Evolutionary conservation across 2,797 vertebrate species (phyloP).

Genomic region (Ateles fusciceps): DNA sequence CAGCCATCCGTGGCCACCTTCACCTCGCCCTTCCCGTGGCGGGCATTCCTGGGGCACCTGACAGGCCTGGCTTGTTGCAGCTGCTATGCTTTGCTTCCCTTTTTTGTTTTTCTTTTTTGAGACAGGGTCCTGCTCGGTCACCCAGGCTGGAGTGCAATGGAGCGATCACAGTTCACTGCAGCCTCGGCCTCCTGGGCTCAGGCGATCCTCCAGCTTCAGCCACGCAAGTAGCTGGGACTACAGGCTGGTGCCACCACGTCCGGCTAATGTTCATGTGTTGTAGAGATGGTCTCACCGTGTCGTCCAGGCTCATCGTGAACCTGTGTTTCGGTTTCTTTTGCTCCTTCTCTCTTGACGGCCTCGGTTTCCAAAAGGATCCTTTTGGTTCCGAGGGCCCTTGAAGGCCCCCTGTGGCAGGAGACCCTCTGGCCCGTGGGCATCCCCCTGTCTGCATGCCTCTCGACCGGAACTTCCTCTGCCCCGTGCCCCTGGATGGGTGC

Average conservation of each 20-base stretch:
- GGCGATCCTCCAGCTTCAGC: not conserved
- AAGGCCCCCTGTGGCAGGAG: not conserved
- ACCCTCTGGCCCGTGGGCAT: accelerated
- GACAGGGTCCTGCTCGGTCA: not conserved
- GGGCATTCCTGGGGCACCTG: accelerated
- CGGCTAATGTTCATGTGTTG: not conserved
- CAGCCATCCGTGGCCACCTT: not conserved
- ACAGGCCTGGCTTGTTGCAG: accelerated
- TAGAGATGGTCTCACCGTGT: not conserved
- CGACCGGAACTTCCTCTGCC: not conserved
- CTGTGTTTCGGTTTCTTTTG: not conserved
- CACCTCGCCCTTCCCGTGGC: accelerated
- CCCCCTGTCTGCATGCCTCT: no score
- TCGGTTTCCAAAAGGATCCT: not conserved
- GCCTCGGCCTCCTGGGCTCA: not conserved
- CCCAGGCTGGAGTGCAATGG: no score
- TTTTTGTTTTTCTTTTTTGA: not conserved
- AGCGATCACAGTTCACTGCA: not conserved
- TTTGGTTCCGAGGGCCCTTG: not conserved
- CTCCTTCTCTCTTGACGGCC: not conserved
- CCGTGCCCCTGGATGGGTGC: not conserved
- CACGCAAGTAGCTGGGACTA: not conserved
- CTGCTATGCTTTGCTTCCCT: not conserved
- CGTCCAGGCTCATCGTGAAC: not conserved
- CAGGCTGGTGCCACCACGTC: not conserved